Evolutionary conservation across 2,113 vertebrate species (phyloP).

Genomic region (Muscicapa adusta): DNA sequence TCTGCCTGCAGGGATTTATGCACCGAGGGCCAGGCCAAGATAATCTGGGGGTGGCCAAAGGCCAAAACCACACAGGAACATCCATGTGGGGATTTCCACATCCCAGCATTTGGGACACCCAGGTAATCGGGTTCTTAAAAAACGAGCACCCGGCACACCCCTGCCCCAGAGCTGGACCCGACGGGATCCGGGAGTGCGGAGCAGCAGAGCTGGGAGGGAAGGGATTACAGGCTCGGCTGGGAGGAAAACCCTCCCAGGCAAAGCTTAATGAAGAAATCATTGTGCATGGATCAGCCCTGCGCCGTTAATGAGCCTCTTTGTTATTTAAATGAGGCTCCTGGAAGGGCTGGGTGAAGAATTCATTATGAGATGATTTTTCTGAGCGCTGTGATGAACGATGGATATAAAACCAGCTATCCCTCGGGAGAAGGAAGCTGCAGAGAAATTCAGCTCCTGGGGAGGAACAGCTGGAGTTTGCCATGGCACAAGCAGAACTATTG

Average conservation of each 20-base stretch:
- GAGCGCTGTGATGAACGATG: background rate
- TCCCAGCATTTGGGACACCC: background rate
- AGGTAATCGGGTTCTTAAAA: rapidly evolving
- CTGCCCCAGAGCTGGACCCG: rapidly evolving
- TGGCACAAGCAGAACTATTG: background rate
- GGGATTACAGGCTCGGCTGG: background rate
- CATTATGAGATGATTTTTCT: background rate
- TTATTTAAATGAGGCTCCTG: background rate
- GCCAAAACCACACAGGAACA: background rate
- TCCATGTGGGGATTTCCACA: background rate
- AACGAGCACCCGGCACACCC: rapidly evolving
- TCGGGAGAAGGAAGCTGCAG: background rate
- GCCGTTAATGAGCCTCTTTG: constrained; percentile 5
- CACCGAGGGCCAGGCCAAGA: rapidly evolving
- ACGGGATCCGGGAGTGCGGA: rapidly evolving
- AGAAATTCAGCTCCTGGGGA: background rate
- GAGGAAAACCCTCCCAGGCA: background rate
- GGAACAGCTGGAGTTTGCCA: background rate
- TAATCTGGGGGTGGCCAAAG: background rate
- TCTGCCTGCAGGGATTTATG: background rate
- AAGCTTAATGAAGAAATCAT: constrained; percentile 2
- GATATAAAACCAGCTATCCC: background rate
- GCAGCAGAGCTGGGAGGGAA: background rate
- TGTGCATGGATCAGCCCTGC: background rate
- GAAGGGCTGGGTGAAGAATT: background rate